Evolutionary conservation across 2,797 vertebrate genomes (phyloP).

Genomic region (Myiothlypis chrysogaster): DNA sequence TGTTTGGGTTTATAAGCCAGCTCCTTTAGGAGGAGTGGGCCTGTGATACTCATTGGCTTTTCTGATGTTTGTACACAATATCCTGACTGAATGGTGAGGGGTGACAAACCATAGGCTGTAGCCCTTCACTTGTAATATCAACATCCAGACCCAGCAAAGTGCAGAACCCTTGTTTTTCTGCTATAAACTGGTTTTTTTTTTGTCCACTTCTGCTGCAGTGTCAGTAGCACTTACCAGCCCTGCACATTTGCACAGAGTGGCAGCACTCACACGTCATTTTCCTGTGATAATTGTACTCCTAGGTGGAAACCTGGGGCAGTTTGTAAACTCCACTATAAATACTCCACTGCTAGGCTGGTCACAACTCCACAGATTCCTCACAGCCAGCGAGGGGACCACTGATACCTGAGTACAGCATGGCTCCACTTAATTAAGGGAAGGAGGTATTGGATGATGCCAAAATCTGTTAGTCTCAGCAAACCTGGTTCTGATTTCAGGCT

Average conservation of each 20-base stretch:
- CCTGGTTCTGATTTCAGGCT: neutral
- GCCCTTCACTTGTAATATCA: neutral
- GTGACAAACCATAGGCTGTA: neutral
- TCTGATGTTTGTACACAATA: accelerated
- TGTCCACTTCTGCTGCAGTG: neutral
- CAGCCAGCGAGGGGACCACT: accelerated
- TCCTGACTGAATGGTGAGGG: neutral
- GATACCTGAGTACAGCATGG: accelerated
- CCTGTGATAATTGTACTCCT: neutral
- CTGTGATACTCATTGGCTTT: neutral
- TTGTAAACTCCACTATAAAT: neutral
- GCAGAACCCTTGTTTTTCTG: neutral
- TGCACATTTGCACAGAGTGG: neutral
- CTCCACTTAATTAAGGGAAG: neutral
- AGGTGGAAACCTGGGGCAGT: neutral
- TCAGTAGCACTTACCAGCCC: neutral
- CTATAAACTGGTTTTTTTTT: neutral
- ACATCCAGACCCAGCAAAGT: neutral
- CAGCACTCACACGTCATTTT: neutral
- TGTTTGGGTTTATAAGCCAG: neutral
- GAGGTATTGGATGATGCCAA: neutral
- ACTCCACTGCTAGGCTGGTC: neutral
- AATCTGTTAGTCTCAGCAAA: neutral
- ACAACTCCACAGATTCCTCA: neutral
- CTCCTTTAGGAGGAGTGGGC: neutral